Evolutionary conservation across 1,140 invertebrate species (phyloP).

Genomic region (Propsilocerus akamusi): DNA sequence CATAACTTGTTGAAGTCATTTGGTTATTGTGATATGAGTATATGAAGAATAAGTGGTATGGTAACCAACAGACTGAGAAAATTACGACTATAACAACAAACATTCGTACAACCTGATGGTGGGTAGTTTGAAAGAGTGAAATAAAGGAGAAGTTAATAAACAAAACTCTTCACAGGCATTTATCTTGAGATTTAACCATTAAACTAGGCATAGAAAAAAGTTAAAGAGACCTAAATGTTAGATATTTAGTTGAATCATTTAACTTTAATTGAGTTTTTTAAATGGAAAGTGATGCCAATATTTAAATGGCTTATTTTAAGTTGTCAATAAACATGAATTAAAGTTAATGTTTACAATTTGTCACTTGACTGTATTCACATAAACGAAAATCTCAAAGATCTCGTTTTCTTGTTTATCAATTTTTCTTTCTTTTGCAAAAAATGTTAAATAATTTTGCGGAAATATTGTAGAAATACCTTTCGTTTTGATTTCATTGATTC

Average conservation of each 20-base stretch:
- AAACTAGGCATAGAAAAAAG: too few relatives aligned
- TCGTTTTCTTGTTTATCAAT: too few relatives aligned
- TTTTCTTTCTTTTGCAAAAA: neutral
- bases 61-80: slow-evolving; percentile 77
- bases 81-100: slow-evolving; percentile 65
- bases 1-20: slow-evolving; percentile 46
- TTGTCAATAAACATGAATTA: too few relatives aligned
- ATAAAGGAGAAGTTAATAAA: neutral
- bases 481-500: slow-evolving; percentile 73
- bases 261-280: too few relatives aligned
- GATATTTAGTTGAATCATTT: too few relatives aligned
- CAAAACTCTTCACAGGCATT: too few relatives aligned
- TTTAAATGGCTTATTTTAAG: too few relatives aligned
- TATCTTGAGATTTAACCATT: too few relatives aligned
- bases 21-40: slow-evolving; percentile 58
- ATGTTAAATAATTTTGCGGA: neutral
- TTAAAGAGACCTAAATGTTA: too few relatives aligned
- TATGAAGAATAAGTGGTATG: slow-evolving; percentile 76
- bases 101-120: slow-evolving; percentile 63
- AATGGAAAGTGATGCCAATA: too few relatives aligned
- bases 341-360: too few relatives aligned
- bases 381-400: neutral
- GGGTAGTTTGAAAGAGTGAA: neutral
- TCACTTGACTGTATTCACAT: neutral
- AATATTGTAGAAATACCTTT: slow-evolving; percentile 44